Evolutionary conservation across 2,113 vertebrate genomes (phyloP), one percentile per base, ranked within the genome.

Genomic region (Amphilophus citrinellus): DNA sequence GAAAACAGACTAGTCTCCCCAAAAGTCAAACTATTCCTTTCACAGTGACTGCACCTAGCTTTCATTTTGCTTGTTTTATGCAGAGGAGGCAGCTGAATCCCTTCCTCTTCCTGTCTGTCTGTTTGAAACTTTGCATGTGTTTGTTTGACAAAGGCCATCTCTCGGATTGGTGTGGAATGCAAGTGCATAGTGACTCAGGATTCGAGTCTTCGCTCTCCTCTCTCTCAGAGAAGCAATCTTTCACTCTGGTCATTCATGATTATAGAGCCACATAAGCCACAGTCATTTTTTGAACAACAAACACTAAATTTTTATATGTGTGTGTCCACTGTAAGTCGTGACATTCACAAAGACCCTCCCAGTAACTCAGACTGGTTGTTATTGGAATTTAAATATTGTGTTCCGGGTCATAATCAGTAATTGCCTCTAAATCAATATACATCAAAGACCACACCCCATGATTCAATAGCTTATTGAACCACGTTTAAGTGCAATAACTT

Each of bases 121-220:
- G 71, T 82, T 84, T 66, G 63, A 84, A 77, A 61, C 73, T 62
- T 76, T 66, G 83, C 44, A 77, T 80, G 82, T 89, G 91, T 92
- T 84, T 91, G 90, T 93, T 94, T 92, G 91, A 92, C 85, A 90
- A 88, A 93, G 82, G 35, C 76, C 80, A 85, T 84, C 87, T 95
- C 89, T 95, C 92, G 24, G 83, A 89, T 85, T 57, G 89, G 93
- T 94, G 92, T 88, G 93, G 91, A 95, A 95, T 94, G 87, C 89
- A 83, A 77, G 81, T 80, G 47, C 7, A 32, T 15, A 61, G 63
- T 66, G 35, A 85, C 61, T 66, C 42, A 20, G 80, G 57, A 81
- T 87, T 79, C 59, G 42, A 75, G 84, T 77, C 58, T 81, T 42
- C 1, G 68, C 37, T 79, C 56, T 1, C 20, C 62, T 82, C 62